phyloP scores from a whole-genome alignment of 2,888 invertebrate genomes.

The Apamea monoglypha region DNA sequence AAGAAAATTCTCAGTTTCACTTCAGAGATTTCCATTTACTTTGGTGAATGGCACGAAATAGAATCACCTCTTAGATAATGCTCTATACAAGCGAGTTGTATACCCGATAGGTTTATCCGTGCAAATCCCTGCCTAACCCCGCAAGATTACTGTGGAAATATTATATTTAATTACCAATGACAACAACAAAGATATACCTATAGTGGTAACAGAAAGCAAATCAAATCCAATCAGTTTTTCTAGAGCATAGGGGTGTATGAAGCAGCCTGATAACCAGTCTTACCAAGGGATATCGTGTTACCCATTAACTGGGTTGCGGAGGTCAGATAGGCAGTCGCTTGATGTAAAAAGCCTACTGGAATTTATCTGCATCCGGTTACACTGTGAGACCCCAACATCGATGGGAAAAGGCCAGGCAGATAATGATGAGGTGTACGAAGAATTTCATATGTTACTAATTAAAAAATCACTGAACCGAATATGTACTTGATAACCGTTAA shows the following conservation, averaged over 20 bases:
- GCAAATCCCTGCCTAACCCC: not conserved
- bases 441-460: not conserved
- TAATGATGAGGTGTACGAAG: not conserved
- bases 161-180: not conserved
- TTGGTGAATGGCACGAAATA: not conserved
- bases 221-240: not conserved
- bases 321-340: not conserved
- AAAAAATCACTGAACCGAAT: not conserved
- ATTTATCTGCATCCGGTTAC: not conserved
- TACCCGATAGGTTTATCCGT: not conserved
- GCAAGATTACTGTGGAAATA: not conserved
- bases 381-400: not conserved
- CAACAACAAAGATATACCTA: not conserved
- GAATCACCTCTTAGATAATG: not conserved
- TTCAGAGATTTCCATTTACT: conserved; percentile 13
- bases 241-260: too few relatives aligned
- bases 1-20: not conserved
- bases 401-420: not conserved
- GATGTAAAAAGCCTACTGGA: not conserved
- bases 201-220: not conserved
- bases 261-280: not conserved
- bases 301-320: not conserved
- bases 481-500: not conserved
- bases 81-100: not conserved
- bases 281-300: not conserved